phyloP scores from a whole-genome alignment of 2,113 vertebrate genomes.

The Himantopus leucocephalus region DNA sequence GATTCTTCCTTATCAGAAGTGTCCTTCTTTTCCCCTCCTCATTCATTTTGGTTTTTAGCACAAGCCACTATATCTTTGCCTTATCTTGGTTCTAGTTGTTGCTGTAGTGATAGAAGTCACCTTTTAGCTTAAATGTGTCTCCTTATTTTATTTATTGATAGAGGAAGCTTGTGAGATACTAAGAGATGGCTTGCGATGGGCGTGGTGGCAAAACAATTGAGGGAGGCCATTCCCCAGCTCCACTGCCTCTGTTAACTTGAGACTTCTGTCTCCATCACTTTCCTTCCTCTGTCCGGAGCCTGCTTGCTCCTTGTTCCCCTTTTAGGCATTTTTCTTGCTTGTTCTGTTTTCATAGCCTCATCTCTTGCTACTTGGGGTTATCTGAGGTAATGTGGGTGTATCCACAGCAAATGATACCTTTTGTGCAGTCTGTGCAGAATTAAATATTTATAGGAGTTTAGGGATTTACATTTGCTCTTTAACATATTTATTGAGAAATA shows the following conservation, averaged over 20 bases:
- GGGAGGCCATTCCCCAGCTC: background rate
- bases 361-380: background rate
- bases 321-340: background rate
- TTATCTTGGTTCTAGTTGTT: background rate
- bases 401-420: background rate
- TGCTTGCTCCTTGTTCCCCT: background rate
- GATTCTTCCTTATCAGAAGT: background rate
- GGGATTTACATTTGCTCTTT: slow-evolving; percentile 6
- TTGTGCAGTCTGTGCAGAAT: background rate
- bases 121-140: background rate
- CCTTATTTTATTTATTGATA: background rate
- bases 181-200: background rate
- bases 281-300: slow-evolving; percentile 16
- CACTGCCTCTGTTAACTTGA: background rate
- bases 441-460: slow-evolving; percentile 11
- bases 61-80: background rate
- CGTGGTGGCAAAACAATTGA: slow-evolving; percentile 24
- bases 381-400: slow-evolving; percentile 6
- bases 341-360: background rate
- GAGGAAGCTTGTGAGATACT: slow-evolving; percentile 13
- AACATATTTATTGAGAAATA: background rate
- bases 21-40: background rate
- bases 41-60: background rate
- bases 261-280: background rate
- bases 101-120: background rate